phyloP scores from a whole-genome alignment of 2,113 vertebrate species.

The Manacus vitellinus region DNA sequence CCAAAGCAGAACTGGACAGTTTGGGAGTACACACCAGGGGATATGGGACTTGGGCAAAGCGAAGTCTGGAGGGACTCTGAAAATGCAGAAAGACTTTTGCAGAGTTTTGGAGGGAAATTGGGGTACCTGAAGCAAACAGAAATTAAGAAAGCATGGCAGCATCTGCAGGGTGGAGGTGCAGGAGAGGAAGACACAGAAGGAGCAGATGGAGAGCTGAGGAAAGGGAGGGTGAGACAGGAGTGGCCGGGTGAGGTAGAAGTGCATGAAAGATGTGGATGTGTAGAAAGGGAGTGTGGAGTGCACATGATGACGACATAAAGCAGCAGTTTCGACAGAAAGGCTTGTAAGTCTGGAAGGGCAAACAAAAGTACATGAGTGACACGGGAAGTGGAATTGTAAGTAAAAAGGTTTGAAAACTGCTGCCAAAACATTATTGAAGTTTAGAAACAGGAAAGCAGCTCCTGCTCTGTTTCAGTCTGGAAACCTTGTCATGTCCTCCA shows the following conservation, averaged over 20 bases:
- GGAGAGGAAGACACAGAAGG: background rate
- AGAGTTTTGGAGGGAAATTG: background rate
- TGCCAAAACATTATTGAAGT: background rate
- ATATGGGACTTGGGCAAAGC: accelerated
- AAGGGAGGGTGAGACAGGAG: background rate
- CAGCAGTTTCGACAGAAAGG: background rate
- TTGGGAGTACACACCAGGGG: background rate
- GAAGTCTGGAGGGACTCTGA: background rate
- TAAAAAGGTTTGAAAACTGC: background rate
- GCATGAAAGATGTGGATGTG: background rate
- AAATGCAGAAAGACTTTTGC: background rate
- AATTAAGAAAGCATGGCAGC: background rate
- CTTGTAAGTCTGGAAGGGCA: background rate
- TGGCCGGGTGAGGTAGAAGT: background rate
- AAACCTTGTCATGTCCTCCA: background rate
- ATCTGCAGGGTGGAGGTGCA: accelerated
- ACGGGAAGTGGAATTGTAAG: background rate
- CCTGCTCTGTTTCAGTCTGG: background rate
- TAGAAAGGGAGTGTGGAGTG: conserved; percentile 8
- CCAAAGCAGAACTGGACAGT: background rate
- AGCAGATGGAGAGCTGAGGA: background rate
- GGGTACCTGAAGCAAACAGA: background rate
- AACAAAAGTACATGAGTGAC: background rate
- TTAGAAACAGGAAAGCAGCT: background rate
- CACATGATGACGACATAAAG: conserved; percentile 31